Evolutionary conservation across 2,888 invertebrate species (phyloP), one percentile per base, ranked within the genome.

Genomic region (Chrysotoxum bicinctum): DNA sequence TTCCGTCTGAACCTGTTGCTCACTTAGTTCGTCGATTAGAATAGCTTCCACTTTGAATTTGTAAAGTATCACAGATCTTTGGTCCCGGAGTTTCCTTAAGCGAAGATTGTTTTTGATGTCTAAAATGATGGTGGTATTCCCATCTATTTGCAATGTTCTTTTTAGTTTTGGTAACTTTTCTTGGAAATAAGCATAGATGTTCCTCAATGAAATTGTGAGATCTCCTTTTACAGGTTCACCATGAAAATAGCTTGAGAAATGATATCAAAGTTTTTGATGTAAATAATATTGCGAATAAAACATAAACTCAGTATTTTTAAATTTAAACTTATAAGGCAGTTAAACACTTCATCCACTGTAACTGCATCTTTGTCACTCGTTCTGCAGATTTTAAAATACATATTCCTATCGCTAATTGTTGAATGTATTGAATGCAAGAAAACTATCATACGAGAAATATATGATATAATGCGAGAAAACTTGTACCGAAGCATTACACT

Each of bases 151-250:
- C 0, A 10, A 10, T 14, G 14, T 23, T 12, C n/a, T 40, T 0
- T 0, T 43, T 19, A 86, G 58, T 45, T 43, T 60, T 16, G 78
- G 35, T 19, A 80, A 78, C 14, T 80, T 82, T 32, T 83, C 21
- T 50, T 23, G 23, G 6, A 76, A 87, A 3, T 88, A 66, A 40
- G 96, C 95, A 3, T 87, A 81, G 40, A 95, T 95, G 0, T 97
- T 96, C 89, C 95, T 96, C 0, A 96, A 94, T 2, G 96, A 95
- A 69, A 98, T 93, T 0, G 97, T 96, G 0, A 96, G 95, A 90
- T 97, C 96, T 5, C 98, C 98, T 90, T 94, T 95, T 0, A 98
- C 97, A 23, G 97, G 95, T 88, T 96, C 95, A 0, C 97, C 98
- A 90, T 90, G 91, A 4, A 90, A 90, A 54, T 97, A 97, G 88